These are phyloP conservation scores for Brevipalpus yothersi DNA, from an alignment of 1,140 invertebrate species.

Conservation along the genomic window DNA sequence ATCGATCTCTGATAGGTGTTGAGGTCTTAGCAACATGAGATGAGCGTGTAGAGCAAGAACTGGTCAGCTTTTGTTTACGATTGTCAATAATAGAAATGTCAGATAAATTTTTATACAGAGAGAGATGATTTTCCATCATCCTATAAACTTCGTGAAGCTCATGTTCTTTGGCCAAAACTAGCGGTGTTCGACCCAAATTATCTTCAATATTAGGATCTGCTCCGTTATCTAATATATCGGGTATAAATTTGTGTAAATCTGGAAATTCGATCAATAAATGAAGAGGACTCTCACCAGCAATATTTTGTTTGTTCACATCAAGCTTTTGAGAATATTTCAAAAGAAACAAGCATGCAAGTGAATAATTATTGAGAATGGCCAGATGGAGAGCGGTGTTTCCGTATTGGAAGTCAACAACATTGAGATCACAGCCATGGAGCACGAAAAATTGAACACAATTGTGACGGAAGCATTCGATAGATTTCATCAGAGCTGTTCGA, in stretches of 20 bases:
- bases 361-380: constrained; percentile 1
- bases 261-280: neutral
- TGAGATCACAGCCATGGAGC: constrained; percentile 1
- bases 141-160: neutral
- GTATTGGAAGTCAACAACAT: constrained; percentile 4
- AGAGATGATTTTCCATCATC: neutral
- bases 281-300: neutral
- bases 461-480: constrained; percentile 19
- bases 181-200: neutral
- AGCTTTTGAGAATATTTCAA: neutral
- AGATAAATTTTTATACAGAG: too few species aligned
- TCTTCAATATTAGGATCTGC: neutral
- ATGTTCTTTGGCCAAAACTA: neutral
- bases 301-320: constrained; percentile 2
- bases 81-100: too few species aligned
- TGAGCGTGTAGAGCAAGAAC: too few species aligned
- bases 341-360: neutral
- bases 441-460: constrained; percentile 19
- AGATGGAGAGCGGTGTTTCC: constrained; percentile 8
- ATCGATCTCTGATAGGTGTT: too few species aligned
- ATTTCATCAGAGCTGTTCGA: constrained; percentile 23
- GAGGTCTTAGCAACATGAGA: too few species aligned
- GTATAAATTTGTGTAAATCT: neutral
- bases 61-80: too few species aligned
- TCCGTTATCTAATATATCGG: neutral